Evolutionary conservation across 2,888 invertebrate species (phyloP).

Genomic region (Hypolimnas misippus): DNA sequence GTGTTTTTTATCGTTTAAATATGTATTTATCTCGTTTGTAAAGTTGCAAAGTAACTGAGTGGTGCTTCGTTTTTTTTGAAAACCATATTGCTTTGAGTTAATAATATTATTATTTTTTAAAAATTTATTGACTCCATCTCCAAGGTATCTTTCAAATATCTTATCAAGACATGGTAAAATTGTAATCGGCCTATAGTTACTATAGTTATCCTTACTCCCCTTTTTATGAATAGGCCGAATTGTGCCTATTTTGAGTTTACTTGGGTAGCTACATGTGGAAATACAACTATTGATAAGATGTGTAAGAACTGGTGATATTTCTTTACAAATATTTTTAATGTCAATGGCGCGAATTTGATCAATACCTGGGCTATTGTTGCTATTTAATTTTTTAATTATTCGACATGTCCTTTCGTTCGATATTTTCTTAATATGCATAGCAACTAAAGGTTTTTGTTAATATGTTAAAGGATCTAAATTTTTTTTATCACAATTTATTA

Average conservation of each 20-base stretch:
- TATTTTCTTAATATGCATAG: conserved; percentile 2
- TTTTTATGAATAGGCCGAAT: no score
- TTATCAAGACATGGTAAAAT: background rate
- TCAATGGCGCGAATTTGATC: background rate
- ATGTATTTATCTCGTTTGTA: background rate
- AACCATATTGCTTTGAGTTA: no score
- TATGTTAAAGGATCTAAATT: background rate
- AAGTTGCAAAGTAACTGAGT: no score
- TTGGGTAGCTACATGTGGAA: background rate
- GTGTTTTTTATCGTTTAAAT: conserved; percentile 9
- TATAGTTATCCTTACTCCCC: no score
- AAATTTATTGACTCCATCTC: no score
- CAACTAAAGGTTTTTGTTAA: background rate
- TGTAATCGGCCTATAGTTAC: no score
- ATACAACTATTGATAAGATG: conserved; percentile 2
- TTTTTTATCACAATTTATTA: background rate
- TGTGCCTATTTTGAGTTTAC: no score
- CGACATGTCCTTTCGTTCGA: background rate
- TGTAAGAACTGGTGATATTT: conserved; percentile 3
- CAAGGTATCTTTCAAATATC: no score
- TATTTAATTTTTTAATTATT: conserved; percentile 5
- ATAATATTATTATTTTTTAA: no score
- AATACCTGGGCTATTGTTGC: conserved; percentile 3
- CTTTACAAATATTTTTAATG: conserved; percentile 3
- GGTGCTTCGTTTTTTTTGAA: no score